These are phyloP conservation scores for Pardalotus punctatus DNA, from an alignment of 2,113 vertebrate species.

Conservation along the genomic window DNA sequence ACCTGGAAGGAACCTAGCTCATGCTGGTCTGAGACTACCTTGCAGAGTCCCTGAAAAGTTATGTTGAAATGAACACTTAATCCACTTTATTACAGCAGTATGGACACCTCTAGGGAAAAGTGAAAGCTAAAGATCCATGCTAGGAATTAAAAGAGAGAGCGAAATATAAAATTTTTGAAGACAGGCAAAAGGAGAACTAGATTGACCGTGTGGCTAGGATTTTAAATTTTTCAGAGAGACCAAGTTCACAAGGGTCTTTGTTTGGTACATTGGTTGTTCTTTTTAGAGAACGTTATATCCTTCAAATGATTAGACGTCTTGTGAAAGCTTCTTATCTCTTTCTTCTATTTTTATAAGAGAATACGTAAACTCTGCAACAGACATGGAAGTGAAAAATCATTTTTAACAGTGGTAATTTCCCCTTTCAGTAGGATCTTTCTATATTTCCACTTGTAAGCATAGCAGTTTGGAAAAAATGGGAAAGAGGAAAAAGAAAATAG, in stretches of 20 bases:
- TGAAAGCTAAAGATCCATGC: neutral
- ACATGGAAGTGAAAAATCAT: neutral
- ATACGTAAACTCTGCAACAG: neutral
- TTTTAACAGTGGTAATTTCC: neutral
- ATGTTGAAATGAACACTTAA: neutral
- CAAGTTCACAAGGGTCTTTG: neutral
- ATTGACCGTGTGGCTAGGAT: neutral
- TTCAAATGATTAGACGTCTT: neutral
- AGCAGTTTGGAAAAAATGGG: neutral
- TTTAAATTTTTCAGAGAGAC: neutral
- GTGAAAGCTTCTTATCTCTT: neutral
- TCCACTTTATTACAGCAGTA: neutral
- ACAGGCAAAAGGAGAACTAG: neutral
- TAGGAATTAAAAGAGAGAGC: neutral
- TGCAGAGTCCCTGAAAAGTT: neutral
- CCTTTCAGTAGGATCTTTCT: neutral
- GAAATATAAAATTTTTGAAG: neutral
- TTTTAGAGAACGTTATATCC: neutral
- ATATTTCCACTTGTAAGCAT: neutral
- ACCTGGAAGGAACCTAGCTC: neutral
- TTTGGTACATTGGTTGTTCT: neutral
- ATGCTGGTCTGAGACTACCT: accelerated
- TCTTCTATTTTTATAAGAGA: neutral
- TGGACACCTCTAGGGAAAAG: neutral
- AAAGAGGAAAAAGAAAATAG: neutral